Conservation (phyloP, 2,797 vertebrate genomes). For the Labroides dimidiatus region DNA sequence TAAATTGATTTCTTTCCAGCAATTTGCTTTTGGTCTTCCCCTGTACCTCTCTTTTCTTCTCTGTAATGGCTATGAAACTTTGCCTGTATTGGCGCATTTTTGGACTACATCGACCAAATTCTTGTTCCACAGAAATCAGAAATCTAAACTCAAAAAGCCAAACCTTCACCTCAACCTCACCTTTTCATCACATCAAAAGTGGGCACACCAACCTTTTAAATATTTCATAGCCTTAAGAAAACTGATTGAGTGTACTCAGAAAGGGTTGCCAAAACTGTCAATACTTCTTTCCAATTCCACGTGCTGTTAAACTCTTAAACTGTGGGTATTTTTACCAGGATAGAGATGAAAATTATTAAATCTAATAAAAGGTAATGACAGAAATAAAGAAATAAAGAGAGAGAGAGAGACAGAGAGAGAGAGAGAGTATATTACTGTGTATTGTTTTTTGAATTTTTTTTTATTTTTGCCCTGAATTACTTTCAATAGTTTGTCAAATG, state of each 20-base stretch:
- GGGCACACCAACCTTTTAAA: background rate
- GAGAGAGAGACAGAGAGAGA: no score
- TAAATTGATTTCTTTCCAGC: slow-evolving; percentile 28
- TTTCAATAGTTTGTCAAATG: no score
- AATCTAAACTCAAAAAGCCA: background rate
- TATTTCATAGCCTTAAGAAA: slow-evolving; percentile 1
- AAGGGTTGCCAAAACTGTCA: background rate
- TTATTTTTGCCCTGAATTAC: no score
- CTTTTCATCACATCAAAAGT: background rate
- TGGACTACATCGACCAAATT: background rate
- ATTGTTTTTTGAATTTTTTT: no score
- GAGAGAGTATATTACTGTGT: no score
- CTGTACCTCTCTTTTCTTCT: background rate
- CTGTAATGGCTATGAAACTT: slow-evolving; percentile 12
- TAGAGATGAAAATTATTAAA: no score
- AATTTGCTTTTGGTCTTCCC: slow-evolving; percentile 11
- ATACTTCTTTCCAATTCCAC: no score
- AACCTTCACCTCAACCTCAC: background rate
- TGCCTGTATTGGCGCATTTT: slow-evolving; percentile 1
- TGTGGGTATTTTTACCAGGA: no score
- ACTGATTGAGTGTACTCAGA: background rate
- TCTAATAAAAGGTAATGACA: no score
- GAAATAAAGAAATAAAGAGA: no score
- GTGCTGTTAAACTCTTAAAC: no score
- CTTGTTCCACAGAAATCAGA: slow-evolving; percentile 4